Evolutionary conservation across 2,113 vertebrate species (phyloP).

Genomic region (Cyprinus carpio): DNA sequence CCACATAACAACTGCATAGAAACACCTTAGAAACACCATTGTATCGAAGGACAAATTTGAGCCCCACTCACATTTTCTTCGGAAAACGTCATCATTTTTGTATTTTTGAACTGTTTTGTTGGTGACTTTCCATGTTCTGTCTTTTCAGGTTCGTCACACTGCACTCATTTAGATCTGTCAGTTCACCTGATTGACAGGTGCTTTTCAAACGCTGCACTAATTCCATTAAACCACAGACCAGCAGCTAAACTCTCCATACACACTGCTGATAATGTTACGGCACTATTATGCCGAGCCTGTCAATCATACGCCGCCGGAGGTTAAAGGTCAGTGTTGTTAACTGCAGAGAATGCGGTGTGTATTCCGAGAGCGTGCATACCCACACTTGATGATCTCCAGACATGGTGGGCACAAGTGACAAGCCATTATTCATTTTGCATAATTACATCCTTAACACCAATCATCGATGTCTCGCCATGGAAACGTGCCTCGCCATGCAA

Average conservation of each 20-base stretch:
- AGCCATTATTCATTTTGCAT: conserved; percentile 80
- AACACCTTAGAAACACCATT: not conserved
- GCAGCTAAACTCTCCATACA: conserved; percentile 18
- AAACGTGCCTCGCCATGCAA: conserved; percentile 68
- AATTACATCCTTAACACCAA: conserved; percentile 80
- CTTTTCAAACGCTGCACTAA: conserved; percentile 34
- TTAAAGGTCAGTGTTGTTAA: conserved; percentile 44
- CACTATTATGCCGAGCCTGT: conserved; percentile 25
- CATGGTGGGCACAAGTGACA: conserved; percentile 73
- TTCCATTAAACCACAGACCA: conserved; percentile 5
- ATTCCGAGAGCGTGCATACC: not conserved
- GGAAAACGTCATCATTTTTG: not conserved
- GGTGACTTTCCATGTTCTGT: not conserved
- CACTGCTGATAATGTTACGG: conserved; percentile 49
- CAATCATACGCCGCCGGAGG: conserved; percentile 41
- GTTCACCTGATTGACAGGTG: conserved; percentile 44
- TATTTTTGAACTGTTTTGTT: not conserved
- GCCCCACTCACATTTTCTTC: not conserved
- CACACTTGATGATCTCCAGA: conserved; percentile 72
- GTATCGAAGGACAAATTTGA: not conserved
- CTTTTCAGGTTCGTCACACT: conserved; percentile 15
- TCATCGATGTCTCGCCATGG: conserved; percentile 61
- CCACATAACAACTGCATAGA: not conserved
- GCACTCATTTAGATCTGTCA: conserved; percentile 43
- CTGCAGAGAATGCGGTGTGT: not conserved